phyloP scores from a whole-genome alignment of 2,113 vertebrate genomes.

The Narcine bancroftii region DNA sequence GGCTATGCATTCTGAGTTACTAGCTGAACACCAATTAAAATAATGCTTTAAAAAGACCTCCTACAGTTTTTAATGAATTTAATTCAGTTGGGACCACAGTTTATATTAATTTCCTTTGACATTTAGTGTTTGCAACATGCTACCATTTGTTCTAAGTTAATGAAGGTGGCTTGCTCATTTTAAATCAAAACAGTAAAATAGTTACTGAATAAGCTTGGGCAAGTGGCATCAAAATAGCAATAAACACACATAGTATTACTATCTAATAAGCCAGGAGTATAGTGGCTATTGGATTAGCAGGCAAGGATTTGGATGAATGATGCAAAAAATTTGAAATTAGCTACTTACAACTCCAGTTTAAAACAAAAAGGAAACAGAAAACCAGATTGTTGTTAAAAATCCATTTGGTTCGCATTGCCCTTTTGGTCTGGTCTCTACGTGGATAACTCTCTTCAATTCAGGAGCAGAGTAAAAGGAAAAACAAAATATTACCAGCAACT shows the following conservation, averaged over 20 bases:
- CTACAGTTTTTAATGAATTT: not conserved
- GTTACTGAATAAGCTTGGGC: not conserved
- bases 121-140: not conserved
- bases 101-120: not conserved
- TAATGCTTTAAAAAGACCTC: not conserved
- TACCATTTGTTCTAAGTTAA: conserved; percentile 17
- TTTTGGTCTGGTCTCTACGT: too few species aligned
- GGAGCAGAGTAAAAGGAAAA: too few species aligned
- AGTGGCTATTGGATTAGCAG: not conserved
- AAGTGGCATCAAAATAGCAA: not conserved
- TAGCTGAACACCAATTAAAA: conserved; percentile 18
- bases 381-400: too few species aligned
- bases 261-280: not conserved
- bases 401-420: too few species aligned
- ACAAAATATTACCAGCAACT: too few species aligned
- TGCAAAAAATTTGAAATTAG: too few species aligned
- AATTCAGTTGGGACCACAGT: not conserved
- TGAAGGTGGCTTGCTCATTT: not conserved
- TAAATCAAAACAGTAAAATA: not conserved
- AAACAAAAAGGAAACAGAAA: too few species aligned
- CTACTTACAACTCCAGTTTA: too few species aligned
- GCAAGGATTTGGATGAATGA: too few species aligned
- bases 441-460: too few species aligned
- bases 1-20: not conserved
- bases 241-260: not conserved